Base-by-base conservation (phyloP, 2,888 invertebrate species). In the Catocala fraxini region DNA sequence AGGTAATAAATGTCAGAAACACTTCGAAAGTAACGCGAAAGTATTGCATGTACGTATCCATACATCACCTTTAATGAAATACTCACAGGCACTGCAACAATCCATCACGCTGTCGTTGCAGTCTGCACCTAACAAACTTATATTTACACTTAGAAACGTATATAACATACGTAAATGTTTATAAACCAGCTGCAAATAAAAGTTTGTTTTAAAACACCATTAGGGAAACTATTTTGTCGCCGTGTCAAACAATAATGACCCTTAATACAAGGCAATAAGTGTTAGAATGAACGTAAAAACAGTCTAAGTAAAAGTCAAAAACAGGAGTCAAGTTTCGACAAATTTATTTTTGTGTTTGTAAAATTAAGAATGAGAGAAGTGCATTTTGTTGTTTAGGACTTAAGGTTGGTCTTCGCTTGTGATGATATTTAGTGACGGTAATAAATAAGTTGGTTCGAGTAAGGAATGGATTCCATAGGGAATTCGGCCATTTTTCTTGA, bases 51-150 rank as follows among this genome's bases (percentile, higher is more conserved):
- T 42, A 45, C 43, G 59, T 65, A 49, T 70, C 60, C 78, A 73
- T 71, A 69, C 60, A 71, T 77, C 75, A 75, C 56, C n/a, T 63
- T 59, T 75, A 89, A 88, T 85, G 83, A 86, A 88, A 87, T 84
- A 85, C 81, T 83, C 80, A 73, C 74, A 81, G 81, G 77, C 71
- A 65, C 80, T 80, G 82, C 82, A 80, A 80, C 75, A 80, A 91
- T 92, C 88, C 85, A 91, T 92, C 90, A 91, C 74, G 52, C 84
- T 89, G 90, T 90, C 91, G 79, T 67, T 74, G 65, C 80, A 71
- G 77, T 80, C 81, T 79, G 70, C 70, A 72, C 64, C 33, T 45
- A 41, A 78, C 89, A 69, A 88, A 83, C 63, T 78, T 85, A 77
- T 43, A 12, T 69, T 71, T 88, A 52, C 87, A 71, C 65, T 62